These are phyloP conservation scores for Lepidocolaptes lacrymiger DNA, from an alignment of 2,797 vertebrate species.

Conservation along the genomic window DNA sequence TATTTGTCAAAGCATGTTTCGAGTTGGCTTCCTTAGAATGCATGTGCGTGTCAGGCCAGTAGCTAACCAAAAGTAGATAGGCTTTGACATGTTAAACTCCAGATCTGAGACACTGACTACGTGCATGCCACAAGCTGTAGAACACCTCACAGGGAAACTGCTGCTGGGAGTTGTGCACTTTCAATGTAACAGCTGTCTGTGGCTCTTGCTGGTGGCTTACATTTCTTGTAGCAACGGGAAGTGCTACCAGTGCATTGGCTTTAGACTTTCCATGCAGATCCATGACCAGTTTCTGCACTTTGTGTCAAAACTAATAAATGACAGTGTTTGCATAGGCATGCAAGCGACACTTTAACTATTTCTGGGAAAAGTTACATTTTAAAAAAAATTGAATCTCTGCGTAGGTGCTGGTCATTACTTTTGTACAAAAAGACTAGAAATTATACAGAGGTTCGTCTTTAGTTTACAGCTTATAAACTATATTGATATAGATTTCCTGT, in stretches of 20 bases:
- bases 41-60: not conserved
- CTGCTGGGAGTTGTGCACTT: not conserved
- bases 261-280: not conserved
- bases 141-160: not conserved
- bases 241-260: not conserved
- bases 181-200: not conserved
- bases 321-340: not conserved
- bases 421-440: slow-evolving; percentile 30
- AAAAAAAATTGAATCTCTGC: not conserved
- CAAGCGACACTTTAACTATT: not conserved
- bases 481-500: slow-evolving; percentile 37
- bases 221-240: not conserved
- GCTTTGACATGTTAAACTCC: slow-evolving; percentile 53
- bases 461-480: slow-evolving; percentile 51
- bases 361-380: not conserved
- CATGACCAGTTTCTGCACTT: not conserved
- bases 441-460: slow-evolving; percentile 23
- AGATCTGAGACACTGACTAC: not conserved
- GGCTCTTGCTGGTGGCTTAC: not conserved
- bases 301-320: not conserved
- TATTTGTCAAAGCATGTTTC: slow-evolving; percentile 32
- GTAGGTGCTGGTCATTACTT: slow-evolving; percentile 38
- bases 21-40: slow-evolving; percentile 36
- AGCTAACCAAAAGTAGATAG: not conserved
- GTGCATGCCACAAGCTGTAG: not conserved